Conservation (phyloP, 2,888 invertebrate genomes). For the Vesta saturnalis region DNA sequence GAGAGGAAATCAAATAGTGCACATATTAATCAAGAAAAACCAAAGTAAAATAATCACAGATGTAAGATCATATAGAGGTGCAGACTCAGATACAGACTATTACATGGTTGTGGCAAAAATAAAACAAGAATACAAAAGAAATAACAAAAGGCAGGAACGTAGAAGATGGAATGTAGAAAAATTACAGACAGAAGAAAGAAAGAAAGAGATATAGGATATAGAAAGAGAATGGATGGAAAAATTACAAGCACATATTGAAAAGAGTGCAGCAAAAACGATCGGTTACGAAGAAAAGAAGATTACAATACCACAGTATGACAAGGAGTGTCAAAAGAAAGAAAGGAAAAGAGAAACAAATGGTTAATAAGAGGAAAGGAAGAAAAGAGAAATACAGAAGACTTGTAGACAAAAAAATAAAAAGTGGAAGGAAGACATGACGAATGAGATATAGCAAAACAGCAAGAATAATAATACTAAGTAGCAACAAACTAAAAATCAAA, state of each 20-base stretch:
- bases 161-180: neutral
- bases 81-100: neutral
- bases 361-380: neutral
- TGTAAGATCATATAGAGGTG: neutral
- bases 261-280: neutral
- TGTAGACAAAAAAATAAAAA: neutral
- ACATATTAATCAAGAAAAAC: neutral
- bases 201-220: neutral
- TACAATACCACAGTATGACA: too few species aligned
- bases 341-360: neutral
- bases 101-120: slow-evolving; percentile 9
- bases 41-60: slow-evolving; percentile 1
- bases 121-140: neutral
- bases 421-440: neutral
- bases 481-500: neutral
- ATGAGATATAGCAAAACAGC: neutral
- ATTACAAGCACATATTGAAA: neutral
- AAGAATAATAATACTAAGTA: neutral
- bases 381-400: neutral
- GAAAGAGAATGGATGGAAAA: neutral
- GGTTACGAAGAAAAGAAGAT: too few species aligned
- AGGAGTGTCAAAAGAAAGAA: neutral
- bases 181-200: neutral
- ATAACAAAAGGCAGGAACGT: neutral
- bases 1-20: neutral